Conservation (phyloP, 2,888 invertebrate species). For the Acronicta leporina region DNA sequence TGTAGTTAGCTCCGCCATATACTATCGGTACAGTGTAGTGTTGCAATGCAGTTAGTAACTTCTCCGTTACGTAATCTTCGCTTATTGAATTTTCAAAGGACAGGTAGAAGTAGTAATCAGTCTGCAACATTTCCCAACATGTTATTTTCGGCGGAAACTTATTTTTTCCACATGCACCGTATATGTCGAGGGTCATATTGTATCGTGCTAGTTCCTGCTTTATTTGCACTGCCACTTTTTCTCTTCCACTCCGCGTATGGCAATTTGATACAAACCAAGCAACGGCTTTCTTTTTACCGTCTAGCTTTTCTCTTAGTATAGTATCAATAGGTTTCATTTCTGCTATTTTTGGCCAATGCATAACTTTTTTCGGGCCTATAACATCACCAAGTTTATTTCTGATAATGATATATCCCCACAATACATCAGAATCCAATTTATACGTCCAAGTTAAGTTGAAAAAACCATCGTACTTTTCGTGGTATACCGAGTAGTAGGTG, state of each 20-base stretch:
- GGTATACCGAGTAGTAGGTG: constrained; percentile 62
- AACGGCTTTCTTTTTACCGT: constrained; percentile 65
- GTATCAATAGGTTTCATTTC: constrained; percentile 63
- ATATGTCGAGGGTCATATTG: constrained; percentile 65
- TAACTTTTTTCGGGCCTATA: constrained; percentile 64
- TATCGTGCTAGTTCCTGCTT: constrained; percentile 56
- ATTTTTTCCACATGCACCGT: constrained; percentile 65
- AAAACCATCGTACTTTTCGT: constrained; percentile 59
- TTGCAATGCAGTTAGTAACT: constrained; percentile 68
- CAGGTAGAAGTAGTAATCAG: constrained; percentile 74
- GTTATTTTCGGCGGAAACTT: constrained; percentile 55
- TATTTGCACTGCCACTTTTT: constrained; percentile 56
- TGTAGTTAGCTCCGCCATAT: constrained; percentile 78
- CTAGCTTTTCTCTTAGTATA: constrained; percentile 59
- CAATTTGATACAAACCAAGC: constrained; percentile 78
- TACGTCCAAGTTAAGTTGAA: constrained; percentile 77
- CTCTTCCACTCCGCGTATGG: constrained; percentile 56
- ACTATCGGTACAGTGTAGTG: constrained; percentile 75
- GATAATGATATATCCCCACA: constrained; percentile 65
- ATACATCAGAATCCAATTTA: constrained; percentile 66
- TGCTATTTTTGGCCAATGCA: constrained; percentile 64
- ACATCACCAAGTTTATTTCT: constrained; percentile 56
- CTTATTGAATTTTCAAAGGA: constrained; percentile 76
- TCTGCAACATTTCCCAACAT: constrained; percentile 62
- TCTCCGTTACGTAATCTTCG: constrained; percentile 79